Evolutionary conservation across 2,888 invertebrate genomes (phyloP), one percentile per base, ranked within the genome.

Genomic region (Drosophila fulvimacula): DNA sequence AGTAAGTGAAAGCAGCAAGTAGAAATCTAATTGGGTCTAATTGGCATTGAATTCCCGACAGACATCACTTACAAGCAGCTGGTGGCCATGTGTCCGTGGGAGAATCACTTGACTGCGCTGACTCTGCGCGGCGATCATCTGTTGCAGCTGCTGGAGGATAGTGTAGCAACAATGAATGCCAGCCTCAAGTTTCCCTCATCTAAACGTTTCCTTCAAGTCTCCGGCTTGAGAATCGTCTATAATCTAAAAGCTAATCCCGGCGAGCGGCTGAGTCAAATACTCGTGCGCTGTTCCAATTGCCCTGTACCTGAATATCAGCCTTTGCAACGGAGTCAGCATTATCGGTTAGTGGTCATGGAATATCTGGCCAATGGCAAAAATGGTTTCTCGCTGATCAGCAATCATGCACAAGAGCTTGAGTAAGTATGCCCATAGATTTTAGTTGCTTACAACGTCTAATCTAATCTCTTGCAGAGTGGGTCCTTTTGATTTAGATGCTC

Each of bases 31-130:
- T 30, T 27, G 17, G 5, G 21, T n/a, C 11, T 19, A 15, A 44
- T 15, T 15, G 0, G 9, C n/a, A 10, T 21, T 39, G 1, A 13
- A 3, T 6, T 17, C 10, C 0, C 32, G 13, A 0, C 36, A 96
- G 96, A 95, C 3, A 94, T 96, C 17, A 96, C 95, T 1, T 95
- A 95, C 34, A 95, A 94, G 64, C 95, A 95, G 61, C 87, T 97
- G 5, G 91, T 96, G 7, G 94, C 95, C 81, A 94, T 95, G 15
- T 93, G 95, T 73, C 97, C 97, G 1, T 97, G 97, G 90, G 95
- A 95, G 83, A 97, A 97, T 92, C 94, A 94, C 59, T 93, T 97
- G 65, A 95, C 96, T 82, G 93, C 95, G n/a, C 94, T 96, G 55
- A 95, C 95, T 71, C 90, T 97, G 57, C 92, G 93, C 57, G 97